Percentiles rank a stretch among this genome's conserved stretches.
phyloP scores from a whole-genome alignment of 2,113 vertebrate species.

The Sterrhoptilus dennistouni region DNA sequence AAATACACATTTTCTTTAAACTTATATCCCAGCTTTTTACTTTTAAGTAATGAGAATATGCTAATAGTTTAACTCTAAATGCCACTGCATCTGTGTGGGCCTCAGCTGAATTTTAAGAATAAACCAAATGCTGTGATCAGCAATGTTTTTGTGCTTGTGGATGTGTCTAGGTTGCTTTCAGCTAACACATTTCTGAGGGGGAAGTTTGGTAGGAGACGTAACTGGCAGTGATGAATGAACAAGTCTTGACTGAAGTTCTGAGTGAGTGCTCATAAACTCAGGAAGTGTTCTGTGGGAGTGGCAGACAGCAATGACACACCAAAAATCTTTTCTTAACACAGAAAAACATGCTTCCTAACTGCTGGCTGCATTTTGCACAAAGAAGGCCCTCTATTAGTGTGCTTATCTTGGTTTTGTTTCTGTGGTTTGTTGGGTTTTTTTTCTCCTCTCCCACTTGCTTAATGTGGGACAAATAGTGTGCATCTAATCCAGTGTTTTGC shows the following conservation, averaged over 20 bases:
- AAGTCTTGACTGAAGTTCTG: background rate
- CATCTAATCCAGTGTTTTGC: background rate
- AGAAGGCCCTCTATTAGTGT: background rate
- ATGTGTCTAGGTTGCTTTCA: background rate
- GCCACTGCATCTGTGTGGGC: accelerated
- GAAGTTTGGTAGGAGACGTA: background rate
- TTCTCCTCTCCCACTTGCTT: background rate
- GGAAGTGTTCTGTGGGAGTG: background rate
- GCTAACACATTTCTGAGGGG: background rate
- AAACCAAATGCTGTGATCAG: background rate
- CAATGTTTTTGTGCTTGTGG: background rate
- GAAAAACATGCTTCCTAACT: background rate
- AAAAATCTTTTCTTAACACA: background rate
- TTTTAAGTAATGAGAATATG: background rate
- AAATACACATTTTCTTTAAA: background rate
- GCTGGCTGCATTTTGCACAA: background rate
- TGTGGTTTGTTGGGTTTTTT: background rate
- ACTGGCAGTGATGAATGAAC: background rate
- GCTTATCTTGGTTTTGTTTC: background rate
- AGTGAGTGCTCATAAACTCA: background rate
- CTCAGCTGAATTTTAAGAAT: background rate
- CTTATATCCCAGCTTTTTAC: background rate
- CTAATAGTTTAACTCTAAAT: background rate
- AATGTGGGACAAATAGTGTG: background rate
- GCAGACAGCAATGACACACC: background rate